Evolutionary conservation across 2,797 vertebrate genomes (phyloP).

Genomic region (Sphenopsis melanotis): DNA sequence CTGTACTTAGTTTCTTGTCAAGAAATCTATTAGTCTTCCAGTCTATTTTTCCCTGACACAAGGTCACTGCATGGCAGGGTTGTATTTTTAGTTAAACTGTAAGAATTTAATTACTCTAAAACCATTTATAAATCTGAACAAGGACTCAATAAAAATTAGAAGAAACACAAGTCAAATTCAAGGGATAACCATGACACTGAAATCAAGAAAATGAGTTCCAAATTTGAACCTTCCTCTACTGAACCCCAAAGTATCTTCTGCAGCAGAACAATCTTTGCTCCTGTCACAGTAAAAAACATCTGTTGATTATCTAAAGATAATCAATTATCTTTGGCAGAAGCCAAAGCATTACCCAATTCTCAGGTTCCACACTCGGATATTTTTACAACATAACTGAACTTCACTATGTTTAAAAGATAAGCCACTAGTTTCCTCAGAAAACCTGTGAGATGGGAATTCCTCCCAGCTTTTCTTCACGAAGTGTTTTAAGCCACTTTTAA

Average conservation of each 20-base stretch:
- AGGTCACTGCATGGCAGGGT: neutral
- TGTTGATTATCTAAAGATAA: neutral
- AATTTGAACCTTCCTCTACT: neutral
- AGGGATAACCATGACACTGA: neutral
- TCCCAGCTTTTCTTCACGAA: neutral
- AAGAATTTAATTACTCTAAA: neutral
- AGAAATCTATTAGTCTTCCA: neutral
- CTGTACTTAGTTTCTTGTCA: neutral
- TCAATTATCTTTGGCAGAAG: neutral
- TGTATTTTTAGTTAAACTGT: neutral
- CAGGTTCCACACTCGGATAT: neutral
- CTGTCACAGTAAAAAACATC: neutral
- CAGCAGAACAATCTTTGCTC: neutral
- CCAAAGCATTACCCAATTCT: neutral
- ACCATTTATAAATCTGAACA: neutral
- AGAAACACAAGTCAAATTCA: neutral
- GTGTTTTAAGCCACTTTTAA: neutral
- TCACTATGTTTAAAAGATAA: neutral
- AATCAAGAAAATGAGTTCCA: neutral
- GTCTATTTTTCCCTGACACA: neutral
- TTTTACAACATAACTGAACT: neutral
- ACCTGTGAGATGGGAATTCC: neutral
- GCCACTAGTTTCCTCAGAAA: neutral
- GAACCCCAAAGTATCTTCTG: neutral
- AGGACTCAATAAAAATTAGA: neutral